Base-by-base conservation (phyloP, 2,888 invertebrate species). In the Agrochola macilenta region DNA sequence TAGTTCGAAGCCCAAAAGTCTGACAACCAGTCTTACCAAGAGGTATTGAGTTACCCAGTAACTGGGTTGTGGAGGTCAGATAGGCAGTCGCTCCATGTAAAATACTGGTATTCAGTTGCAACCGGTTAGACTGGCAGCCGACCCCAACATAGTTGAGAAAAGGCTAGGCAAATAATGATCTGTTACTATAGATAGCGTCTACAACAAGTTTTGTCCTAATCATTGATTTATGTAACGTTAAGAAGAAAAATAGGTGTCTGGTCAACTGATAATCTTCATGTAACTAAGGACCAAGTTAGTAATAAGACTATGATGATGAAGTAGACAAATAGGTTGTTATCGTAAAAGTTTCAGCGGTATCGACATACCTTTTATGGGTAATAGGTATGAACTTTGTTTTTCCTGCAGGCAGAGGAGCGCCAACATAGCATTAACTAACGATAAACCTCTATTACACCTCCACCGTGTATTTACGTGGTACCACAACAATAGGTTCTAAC, bases 321-420 rank as follows among this genome's bases (percentile, higher is more conserved):
- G 71, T 69, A 83, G 20, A 52, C 61, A 78, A 86, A 74, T 72
- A 83, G 71, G 74, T 86, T 86, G 65, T 75, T 83, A 78, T 83
- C 71, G 79, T 64, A 26, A 72, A 83, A 74, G 63, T 82, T 82
- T 78, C 43, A 58, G 39, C 43, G 54, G 71, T 66, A 83, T 71
- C 60, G 30, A 72, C n/a, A 73, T 46, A 63, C 58, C 57, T 78
- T 71, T 69, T 75, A 73, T 66, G 14, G 68, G 35, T 68, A 77
- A 46, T 60, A 46, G 57, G 26, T 52, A 61, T 20, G 17, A 76
- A 69, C 58, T 86, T 76, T 82, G 69, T 69, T 82, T 73, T 82
- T 54, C 69, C 52, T 61, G 8, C 30, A 69, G n/a, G 49, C 46
- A 61, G 20, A 57, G 49, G 12, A 52, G 39, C 73, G 63, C 76